Conservation (phyloP, 2,888 invertebrate genomes). For the Odontocerum albicorne region DNA sequence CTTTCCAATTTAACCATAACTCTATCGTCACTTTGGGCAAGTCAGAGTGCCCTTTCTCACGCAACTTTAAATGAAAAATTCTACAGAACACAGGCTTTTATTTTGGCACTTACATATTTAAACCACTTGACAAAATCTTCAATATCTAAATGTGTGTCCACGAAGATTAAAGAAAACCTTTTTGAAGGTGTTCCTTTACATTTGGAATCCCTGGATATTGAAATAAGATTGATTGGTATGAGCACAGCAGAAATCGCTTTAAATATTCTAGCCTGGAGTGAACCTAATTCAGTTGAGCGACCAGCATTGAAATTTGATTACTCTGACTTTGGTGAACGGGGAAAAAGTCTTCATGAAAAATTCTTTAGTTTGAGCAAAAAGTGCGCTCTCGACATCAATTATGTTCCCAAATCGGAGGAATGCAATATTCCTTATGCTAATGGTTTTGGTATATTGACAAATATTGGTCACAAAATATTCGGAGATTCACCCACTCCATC, state of each 20-base stretch:
- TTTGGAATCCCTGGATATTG: conserved; percentile 63
- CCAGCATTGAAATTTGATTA: conserved; percentile 69
- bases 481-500: conserved; percentile 40
- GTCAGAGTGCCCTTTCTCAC: conserved; percentile 62
- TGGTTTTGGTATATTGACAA: conserved; percentile 41
- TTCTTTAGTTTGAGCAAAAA: conserved; percentile 48
- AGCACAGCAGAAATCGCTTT: conserved; percentile 67
- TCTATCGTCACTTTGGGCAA: conserved; percentile 68
- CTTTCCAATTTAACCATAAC: conserved; percentile 54
- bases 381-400: conserved; percentile 47
- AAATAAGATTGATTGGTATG: conserved; percentile 72
- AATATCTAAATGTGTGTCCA: conserved; percentile 42
- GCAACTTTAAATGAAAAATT: conserved; percentile 70
- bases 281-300: conserved; percentile 47
- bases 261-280: conserved; percentile 48
- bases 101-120: conserved; percentile 59
- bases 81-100: conserved; percentile 67
- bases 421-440: conserved; percentile 40
- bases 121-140: conserved; percentile 44
- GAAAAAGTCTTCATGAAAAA: conserved; percentile 51
- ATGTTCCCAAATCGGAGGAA: conserved; percentile 41
- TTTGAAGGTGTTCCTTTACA: conserved; percentile 70
- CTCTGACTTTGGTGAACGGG: conserved; percentile 53
- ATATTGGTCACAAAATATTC: conserved; percentile 43
- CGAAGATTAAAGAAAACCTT: conserved; percentile 55